Evolutionary conservation across 1,140 invertebrate species (phyloP).

Genomic region (Catajapyx aquilonaris): DNA sequence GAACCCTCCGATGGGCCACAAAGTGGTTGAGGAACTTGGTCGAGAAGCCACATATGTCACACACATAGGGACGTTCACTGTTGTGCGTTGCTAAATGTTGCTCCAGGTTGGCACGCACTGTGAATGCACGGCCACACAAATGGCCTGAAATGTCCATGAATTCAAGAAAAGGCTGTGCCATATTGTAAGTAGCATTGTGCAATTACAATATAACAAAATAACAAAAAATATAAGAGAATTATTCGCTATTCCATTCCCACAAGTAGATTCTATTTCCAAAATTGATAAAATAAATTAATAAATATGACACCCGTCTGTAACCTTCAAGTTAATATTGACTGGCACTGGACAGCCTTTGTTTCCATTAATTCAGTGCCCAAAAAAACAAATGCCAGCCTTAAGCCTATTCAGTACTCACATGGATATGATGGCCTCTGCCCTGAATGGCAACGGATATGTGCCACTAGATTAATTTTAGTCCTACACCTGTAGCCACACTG

Average conservation of each 20-base stretch:
- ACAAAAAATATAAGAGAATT: no score
- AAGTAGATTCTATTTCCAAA: background rate
- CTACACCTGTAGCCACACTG: conserved; percentile 15
- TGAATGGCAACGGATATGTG: conserved; percentile 19
- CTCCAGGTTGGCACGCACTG: conserved; percentile 32
- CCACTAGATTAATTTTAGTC: conserved; percentile 14
- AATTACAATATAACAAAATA: background rate
- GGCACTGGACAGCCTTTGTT: no score
- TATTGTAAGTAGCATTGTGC: background rate
- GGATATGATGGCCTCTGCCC: conserved; percentile 19
- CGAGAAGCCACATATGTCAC: conserved; percentile 39
- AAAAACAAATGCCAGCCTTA: conserved; percentile 9
- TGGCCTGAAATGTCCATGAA: conserved; percentile 17
- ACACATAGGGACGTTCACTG: conserved; percentile 30
- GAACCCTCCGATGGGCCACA: conserved; percentile 38
- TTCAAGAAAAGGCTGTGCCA: background rate
- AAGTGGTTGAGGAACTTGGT: conserved; percentile 45
- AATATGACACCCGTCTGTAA: background rate
- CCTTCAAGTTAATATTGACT: no score
- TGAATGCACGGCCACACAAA: conserved; percentile 28
- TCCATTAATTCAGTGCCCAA: background rate
- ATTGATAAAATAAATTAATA: background rate
- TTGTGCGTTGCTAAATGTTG: conserved; percentile 33
- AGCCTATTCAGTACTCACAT: conserved; percentile 12
- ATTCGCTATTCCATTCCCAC: background rate